Percentiles rank a stretch among this genome's conserved stretches.
These are phyloP conservation scores for Neosalanx taihuensis DNA, from an alignment of 2,797 vertebrate genomes.

Conservation along the genomic window DNA sequence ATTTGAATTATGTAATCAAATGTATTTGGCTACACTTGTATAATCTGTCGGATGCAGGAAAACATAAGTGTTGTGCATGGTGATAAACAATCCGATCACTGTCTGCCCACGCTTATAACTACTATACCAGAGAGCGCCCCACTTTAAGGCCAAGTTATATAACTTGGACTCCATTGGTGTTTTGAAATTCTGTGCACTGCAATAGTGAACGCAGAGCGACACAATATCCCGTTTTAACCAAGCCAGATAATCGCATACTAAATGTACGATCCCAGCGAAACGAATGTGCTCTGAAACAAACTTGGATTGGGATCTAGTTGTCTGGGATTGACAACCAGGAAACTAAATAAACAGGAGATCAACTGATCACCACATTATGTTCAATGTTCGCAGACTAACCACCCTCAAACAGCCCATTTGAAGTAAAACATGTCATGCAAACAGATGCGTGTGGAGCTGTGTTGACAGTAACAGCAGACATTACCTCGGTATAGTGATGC, in stretches of 20 bases:
- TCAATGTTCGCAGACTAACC: background rate
- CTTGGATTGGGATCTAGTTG: background rate
- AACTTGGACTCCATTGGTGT: constrained; percentile 67
- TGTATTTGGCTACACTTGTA: background rate
- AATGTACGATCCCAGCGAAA: background rate
- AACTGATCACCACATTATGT: background rate
- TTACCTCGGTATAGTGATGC: constrained; percentile 98
- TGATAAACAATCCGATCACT: constrained; percentile 26
- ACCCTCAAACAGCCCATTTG: background rate
- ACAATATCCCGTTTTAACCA: background rate
- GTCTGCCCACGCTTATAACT: constrained; percentile 52
- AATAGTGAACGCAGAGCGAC: background rate
- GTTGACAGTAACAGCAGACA: background rate
- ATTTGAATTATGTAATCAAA: background rate
- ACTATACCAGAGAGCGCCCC: constrained; percentile 57
- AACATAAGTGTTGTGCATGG: background rate
- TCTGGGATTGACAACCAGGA: background rate
- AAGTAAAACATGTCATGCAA: no score
- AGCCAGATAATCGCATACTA: background rate
- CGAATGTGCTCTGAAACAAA: background rate
- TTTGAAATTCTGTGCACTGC: constrained; percentile 44
- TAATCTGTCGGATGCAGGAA: no score
- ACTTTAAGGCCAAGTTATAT: constrained; percentile 80
- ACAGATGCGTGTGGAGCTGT: no score
- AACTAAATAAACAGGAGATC: background rate